phyloP scores from a whole-genome alignment of 2,888 invertebrate genomes.

The Mallateleia sp. region DNA sequence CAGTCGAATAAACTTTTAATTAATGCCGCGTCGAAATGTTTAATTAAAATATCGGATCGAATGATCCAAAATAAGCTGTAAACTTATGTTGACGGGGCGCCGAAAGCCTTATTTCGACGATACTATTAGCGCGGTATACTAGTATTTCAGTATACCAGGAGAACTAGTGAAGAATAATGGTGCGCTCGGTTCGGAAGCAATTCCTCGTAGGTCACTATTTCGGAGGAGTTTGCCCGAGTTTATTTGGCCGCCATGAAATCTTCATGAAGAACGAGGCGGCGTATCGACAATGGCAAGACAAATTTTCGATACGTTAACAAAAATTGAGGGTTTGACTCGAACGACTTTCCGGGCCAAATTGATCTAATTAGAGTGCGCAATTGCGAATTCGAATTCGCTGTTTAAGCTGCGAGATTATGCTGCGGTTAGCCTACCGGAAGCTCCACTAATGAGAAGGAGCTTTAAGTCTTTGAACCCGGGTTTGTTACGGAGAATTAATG shows the following conservation, averaged over 20 bases:
- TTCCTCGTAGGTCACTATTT: too few species aligned
- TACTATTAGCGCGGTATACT: conserved; percentile 70
- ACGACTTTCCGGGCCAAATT: too few species aligned
- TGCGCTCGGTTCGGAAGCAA: too few species aligned
- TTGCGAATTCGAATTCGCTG: conserved; percentile 67
- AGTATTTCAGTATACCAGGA: too few species aligned
- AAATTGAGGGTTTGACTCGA: too few species aligned
- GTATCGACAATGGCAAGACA: too few species aligned
- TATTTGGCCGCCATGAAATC: too few species aligned
- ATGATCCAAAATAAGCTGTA: conserved; percentile 36
- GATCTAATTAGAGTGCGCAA: conserved; percentile 73
- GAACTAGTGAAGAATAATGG: too few species aligned
- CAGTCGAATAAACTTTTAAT: background rate
- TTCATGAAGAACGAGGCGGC: too few species aligned
- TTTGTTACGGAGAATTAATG: conserved; percentile 76
- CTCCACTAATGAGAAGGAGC: conserved; percentile 76
- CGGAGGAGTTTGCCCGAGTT: too few species aligned
- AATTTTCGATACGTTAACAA: too few species aligned
- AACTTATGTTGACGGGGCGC: conserved; percentile 69
- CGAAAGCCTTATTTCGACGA: conserved; percentile 64
- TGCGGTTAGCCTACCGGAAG: conserved; percentile 72
- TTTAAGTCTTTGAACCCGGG: conserved; percentile 74
- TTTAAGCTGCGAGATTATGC: conserved; percentile 76
- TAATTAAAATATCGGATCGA: conserved; percentile 52
- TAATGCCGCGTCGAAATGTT: conserved; percentile 3